Evolutionary conservation across 2,888 invertebrate species (phyloP).

Genomic region (Rhagium mordax): DNA sequence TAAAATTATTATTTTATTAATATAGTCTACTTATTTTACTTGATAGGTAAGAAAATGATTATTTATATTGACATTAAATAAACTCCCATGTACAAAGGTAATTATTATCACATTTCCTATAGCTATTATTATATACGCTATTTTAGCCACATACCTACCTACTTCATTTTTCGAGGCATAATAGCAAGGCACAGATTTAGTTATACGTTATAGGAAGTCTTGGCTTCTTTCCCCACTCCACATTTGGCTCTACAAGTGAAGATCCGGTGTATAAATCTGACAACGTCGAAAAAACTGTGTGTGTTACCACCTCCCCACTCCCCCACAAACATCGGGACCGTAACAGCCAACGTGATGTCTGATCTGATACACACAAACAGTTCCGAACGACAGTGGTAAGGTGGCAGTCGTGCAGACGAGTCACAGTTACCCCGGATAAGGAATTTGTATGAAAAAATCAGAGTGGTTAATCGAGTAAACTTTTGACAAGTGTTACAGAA

Average conservation of each 20-base stretch:
- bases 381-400: slow-evolving; percentile 68
- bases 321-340: slow-evolving; percentile 57
- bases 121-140: background rate
- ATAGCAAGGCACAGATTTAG: slow-evolving; percentile 11
- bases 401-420: slow-evolving; percentile 65
- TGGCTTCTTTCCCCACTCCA: slow-evolving; percentile 54
- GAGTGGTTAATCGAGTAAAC: slow-evolving; percentile 20
- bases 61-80: background rate
- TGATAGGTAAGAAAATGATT: no score
- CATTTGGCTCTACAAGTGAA: slow-evolving; percentile 64
- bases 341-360: slow-evolving; percentile 50
- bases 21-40: no score
- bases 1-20: no score
- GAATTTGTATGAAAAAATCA: slow-evolving; percentile 26
- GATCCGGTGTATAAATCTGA: slow-evolving; percentile 65
- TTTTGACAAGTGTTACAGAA: slow-evolving; percentile 34
- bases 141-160: slow-evolving; percentile 12
- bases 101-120: background rate
- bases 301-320: slow-evolving; percentile 59
- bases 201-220: slow-evolving; percentile 65
- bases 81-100: background rate
- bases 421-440: slow-evolving; percentile 67
- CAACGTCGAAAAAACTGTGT: slow-evolving; percentile 55
- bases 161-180: slow-evolving; percentile 15
- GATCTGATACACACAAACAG: slow-evolving; percentile 58